Evolutionary conservation across 1,140 invertebrate genomes (phyloP).

Genomic region (Drosophila setifemur): DNA sequence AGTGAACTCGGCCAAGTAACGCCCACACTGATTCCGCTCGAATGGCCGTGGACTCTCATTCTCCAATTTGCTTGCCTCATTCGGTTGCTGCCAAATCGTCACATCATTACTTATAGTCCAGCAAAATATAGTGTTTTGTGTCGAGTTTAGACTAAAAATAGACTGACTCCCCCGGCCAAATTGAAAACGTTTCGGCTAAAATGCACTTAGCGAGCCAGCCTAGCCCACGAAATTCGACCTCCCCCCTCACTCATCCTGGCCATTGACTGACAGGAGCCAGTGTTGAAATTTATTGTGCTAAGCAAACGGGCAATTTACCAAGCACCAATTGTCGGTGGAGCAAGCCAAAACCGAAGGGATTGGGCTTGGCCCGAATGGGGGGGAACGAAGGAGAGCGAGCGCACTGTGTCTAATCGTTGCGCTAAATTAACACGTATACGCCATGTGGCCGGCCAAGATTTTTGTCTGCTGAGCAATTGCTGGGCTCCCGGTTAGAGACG

Average conservation of each 20-base stretch:
- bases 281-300: slow-evolving; percentile 68
- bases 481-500: slow-evolving; percentile 5
- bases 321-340: slow-evolving; percentile 27
- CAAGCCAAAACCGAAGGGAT: not conserved
- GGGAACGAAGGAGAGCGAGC: not conserved
- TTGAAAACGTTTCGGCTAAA: slow-evolving; percentile 65
- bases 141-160: slow-evolving; percentile 37
- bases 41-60: slow-evolving; percentile 13
- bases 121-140: slow-evolving; percentile 71
- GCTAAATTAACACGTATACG: slow-evolving; percentile 79
- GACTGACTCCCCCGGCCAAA: slow-evolving; percentile 44
- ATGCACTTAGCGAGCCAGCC: slow-evolving; percentile 57
- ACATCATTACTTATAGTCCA: slow-evolving; percentile 76
- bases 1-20: slow-evolving; percentile 26
- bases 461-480: slow-evolving; percentile 53
- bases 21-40: slow-evolving; percentile 21
- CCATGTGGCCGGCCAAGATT: slow-evolving; percentile 66
- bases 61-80: slow-evolving; percentile 39
- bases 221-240: slow-evolving; percentile 11
- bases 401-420: slow-evolving; percentile 62
- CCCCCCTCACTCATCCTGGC: not conserved
- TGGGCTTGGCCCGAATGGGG: not conserved
- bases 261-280: slow-evolving; percentile 52
- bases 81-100: slow-evolving; percentile 71
- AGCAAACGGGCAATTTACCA: slow-evolving; percentile 70